A percentile compares a stretch with the other conserved stretches of the same genome.
These are phyloP conservation scores for Sander vitreus DNA, from an alignment of 2,113 vertebrate genomes.

Conservation along the genomic window DNA sequence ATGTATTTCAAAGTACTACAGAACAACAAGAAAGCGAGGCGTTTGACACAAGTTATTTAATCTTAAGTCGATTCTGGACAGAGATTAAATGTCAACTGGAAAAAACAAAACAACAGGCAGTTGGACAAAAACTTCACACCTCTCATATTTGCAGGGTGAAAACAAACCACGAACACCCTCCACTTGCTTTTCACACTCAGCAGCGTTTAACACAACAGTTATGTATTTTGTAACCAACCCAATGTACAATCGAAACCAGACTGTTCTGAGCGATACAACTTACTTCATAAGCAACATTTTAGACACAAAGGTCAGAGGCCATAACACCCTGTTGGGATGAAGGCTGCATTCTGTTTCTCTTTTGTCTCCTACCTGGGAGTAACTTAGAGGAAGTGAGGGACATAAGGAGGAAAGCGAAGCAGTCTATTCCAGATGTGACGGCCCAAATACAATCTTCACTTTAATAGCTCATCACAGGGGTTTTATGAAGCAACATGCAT, in stretches of 20 bases:
- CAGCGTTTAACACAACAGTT: not conserved
- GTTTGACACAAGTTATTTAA: not conserved
- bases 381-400: too few relatives aligned
- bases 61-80: not conserved
- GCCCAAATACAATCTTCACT: too few relatives aligned
- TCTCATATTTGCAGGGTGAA: not conserved
- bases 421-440: too few relatives aligned
- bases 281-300: too few relatives aligned
- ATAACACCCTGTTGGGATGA: not conserved
- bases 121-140: not conserved
- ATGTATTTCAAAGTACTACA: not conserved
- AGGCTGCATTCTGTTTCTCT: too few relatives aligned
- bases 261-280: not conserved
- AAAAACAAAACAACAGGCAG: not conserved
- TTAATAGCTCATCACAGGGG: too few relatives aligned
- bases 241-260: not conserved
- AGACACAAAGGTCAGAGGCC: not conserved
- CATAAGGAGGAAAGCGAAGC: too few relatives aligned
- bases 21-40: not conserved
- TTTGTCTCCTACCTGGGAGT: too few relatives aligned
- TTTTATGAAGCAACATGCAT: too few relatives aligned
- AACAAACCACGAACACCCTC: constrained; percentile 15
- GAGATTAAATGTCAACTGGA: constrained; percentile 4
- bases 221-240: not conserved
- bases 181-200: constrained; percentile 29